Evolutionary conservation across 2,888 invertebrate genomes (phyloP).

Genomic region (Chrysotoxum bicinctum): DNA sequence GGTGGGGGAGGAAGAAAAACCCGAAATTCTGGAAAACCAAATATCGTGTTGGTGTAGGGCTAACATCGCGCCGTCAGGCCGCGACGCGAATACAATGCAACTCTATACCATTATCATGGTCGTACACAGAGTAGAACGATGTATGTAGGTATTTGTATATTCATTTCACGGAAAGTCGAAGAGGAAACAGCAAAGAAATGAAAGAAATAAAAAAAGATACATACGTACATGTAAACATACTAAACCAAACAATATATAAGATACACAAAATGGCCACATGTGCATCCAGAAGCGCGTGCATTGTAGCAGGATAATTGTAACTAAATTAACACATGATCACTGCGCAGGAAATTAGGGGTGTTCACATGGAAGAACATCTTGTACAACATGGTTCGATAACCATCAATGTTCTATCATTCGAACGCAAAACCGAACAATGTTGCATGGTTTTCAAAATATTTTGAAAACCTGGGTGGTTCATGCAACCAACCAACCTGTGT

Average conservation of each 20-base stretch:
- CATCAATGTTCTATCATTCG: too few species aligned
- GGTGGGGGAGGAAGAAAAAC: constrained; percentile 21
- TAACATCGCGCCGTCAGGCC: constrained; percentile 27
- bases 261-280: constrained; percentile 16
- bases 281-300: not conserved
- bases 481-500: too few species aligned
- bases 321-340: not conserved
- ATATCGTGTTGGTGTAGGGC: constrained; percentile 67
- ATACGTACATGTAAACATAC: not conserved
- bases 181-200: constrained; percentile 43
- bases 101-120: not conserved
- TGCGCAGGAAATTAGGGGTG: not conserved
- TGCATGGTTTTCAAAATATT: too few species aligned
- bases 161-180: not conserved
- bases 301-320: not conserved
- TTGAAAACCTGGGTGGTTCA: too few species aligned
- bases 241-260: constrained; percentile 16
- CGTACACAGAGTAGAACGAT: not conserved
- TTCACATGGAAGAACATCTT: too few species aligned
- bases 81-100: constrained; percentile 30
- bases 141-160: not conserved
- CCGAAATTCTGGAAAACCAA: constrained; percentile 62
- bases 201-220: not conserved
- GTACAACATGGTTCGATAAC: too few species aligned
- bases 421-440: too few species aligned